Percentiles rank a stretch among this genome's conserved stretches.
phyloP scores from a whole-genome alignment of 2,888 invertebrate genomes.

The Gasteruption jaculator region DNA sequence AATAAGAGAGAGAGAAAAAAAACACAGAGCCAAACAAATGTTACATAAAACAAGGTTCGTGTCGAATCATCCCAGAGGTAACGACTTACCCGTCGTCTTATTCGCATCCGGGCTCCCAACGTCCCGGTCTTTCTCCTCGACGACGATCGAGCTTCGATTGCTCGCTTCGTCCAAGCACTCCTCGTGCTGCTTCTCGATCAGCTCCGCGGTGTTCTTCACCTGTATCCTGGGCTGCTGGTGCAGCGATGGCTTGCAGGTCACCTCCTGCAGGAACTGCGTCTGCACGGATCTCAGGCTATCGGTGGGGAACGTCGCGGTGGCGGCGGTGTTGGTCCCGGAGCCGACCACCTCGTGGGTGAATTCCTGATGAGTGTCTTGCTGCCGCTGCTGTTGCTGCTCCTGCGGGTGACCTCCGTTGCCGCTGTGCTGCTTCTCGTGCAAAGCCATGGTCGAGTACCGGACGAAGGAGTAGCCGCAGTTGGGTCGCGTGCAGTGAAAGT shows the following conservation, averaged over 20 bases:
- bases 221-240: constrained; percentile 48
- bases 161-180: constrained; percentile 30
- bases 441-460: constrained; percentile 68
- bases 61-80: too few relatives aligned
- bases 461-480: constrained; percentile 71
- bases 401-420: constrained; percentile 31
- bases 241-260: too few relatives aligned
- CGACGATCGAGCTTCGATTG: constrained; percentile 34
- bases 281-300: constrained; percentile 11
- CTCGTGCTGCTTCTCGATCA: constrained; percentile 44
- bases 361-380: constrained; percentile 13
- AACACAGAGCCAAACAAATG: too few relatives aligned
- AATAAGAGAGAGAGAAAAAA: too few relatives aligned
- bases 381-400: constrained; percentile 28
- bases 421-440: constrained; percentile 67
- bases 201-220: constrained; percentile 46
- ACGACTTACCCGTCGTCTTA: constrained; percentile 49
- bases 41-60: too few relatives aligned
- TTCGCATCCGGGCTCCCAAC: constrained; percentile 40
- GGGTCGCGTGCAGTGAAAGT: constrained; percentile 71
- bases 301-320: too few relatives aligned
- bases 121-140: constrained; percentile 41
- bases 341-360: too few relatives aligned
- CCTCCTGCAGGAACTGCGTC: constrained; percentile 30
- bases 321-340: too few relatives aligned